A percentile compares a stretch with the other conserved stretches of the same genome.
Evolutionary conservation across 1,140 invertebrate species (phyloP).

Genomic region (Alviniconcha marisindica): DNA sequence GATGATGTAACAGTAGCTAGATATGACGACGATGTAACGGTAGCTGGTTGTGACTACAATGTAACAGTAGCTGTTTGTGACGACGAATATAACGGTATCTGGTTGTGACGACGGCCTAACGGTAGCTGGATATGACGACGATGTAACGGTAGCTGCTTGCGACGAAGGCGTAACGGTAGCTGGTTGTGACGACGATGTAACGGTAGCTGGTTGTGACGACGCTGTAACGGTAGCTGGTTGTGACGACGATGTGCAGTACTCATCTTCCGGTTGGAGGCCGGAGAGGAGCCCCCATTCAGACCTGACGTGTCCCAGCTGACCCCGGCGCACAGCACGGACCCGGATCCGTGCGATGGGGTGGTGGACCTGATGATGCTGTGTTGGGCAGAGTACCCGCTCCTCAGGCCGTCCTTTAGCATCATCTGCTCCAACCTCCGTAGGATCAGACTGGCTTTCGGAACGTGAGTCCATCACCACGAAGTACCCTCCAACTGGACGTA

Average conservation of each 20-base stretch:
- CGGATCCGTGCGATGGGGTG: slow-evolving; percentile 43
- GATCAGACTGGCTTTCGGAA: background rate
- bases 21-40: too few relatives aligned
- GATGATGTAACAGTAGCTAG: too few relatives aligned
- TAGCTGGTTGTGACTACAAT: too few relatives aligned
- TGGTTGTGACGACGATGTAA: background rate
- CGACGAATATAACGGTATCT: background rate
- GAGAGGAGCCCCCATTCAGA: slow-evolving; percentile 53
- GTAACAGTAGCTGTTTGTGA: background rate
- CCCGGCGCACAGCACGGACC: background rate
- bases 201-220: background rate
- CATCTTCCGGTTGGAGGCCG: slow-evolving; percentile 41
- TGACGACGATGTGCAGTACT: slow-evolving; percentile 44
- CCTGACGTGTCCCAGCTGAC: slow-evolving; percentile 39
- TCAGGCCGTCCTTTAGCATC: slow-evolving; percentile 58
- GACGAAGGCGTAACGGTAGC: background rate
- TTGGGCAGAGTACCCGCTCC: slow-evolving; percentile 60
- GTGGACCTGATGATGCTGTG: slow-evolving; percentile 62
- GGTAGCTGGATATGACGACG: background rate
- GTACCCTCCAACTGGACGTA: too few relatives aligned
- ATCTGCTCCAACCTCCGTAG: slow-evolving; percentile 54
- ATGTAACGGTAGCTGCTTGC: background rate
- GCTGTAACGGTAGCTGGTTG: background rate
- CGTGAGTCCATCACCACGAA: too few relatives aligned
- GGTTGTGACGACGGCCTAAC: background rate